Base-by-base conservation (phyloP, 1,140 invertebrate genomes). In the Dufourea novaeangliae region DNA sequence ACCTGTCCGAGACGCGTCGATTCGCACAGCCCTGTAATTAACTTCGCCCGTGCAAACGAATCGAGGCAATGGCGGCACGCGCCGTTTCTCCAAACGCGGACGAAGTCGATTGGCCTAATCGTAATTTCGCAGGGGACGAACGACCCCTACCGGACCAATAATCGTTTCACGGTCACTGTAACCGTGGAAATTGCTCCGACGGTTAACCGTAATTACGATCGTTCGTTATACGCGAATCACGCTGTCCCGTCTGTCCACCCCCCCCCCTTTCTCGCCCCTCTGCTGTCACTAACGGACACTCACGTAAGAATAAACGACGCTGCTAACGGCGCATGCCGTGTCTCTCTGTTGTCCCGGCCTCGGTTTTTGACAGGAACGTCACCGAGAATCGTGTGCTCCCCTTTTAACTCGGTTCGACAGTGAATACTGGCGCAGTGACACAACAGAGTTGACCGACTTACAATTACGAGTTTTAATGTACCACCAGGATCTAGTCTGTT, bases 141-240 rank as follows among this genome's bases (percentile, higher is more conserved):
- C 78, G 37, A 50, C 82, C 61, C 83, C 81, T 64, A 52, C 57
- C 73, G 78, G 83, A 74, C 82, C 83, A 84, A 85, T 85, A 85
- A 78, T 85, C 83, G 83, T 85, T 85, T 85, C 83, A 85, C 83
- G 83, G 82, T 85, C 82, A 85, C 83, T 81, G 82, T 85, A 84
- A 81, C 74, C 73, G 69, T 85, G 69, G 83, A 80, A 85, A 85
- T 85, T 84, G 78, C 82, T 57, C 76, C 32, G 20, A 64, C 56
- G 82, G 68, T 84, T 82, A 75, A 72, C 77, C 62, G 78, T 83
- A 83, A 84, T 83, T 83, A 83, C 82, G 54, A 71, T 54, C 77
- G 80, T 67, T 61, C 77, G 80, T 84, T 83, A 80, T 76, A 80
- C 72, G 50, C 71, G 59, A 41, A 66, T 59, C 64, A 61, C 20